Base-by-base conservation (phyloP, 2,888 invertebrate species). In the Agrilus biguttatus region DNA sequence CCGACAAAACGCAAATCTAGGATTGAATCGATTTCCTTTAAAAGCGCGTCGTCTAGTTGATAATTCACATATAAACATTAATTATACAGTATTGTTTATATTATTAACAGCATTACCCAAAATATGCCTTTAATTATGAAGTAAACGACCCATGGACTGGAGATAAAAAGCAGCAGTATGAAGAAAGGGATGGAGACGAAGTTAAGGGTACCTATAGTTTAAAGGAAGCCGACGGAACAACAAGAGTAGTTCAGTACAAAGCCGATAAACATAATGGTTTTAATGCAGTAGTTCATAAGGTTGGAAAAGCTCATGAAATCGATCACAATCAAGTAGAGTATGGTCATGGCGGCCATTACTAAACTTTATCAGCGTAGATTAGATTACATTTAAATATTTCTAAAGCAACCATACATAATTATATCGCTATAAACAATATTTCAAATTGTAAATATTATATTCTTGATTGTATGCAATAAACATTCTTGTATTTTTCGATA, bases 131-230 rank as follows among this genome's bases (percentile, higher is more conserved):
- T 65, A 73, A 74, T 60, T 74, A 74, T 53, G 72, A 73, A 2
- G 74, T 74, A 21, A 72, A 73, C 54, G 74, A 74, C 54, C 73
- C 74, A 1, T 73, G 74, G 58, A 74, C 74, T 3, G 74, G 74
- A 1, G 74, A 74, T 52, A 65, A 73, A 43, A 74, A 74, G 53
- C 72, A 74, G 44, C 74, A 74, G 48, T 71, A 72, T 67, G 77
- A 77, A 63, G 74, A 75, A 52, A 68, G 77, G 35, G 74, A 76
- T 45, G 76, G 77, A 1, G 76, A 77, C 58, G 69, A 71, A 54
- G 77, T 77, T 33, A 76, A 76, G 62, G 77, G 77, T 8, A 66
- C 69, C 36, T 77, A 77, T 65, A 71, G 72, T 1, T 60, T 77
- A 8, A 58, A 73, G 5, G 73, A 74, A 51, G 72, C 72, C 0